Evolutionary conservation across 1,140 invertebrate genomes (phyloP).

Genomic region (Trichonephila clavata): DNA sequence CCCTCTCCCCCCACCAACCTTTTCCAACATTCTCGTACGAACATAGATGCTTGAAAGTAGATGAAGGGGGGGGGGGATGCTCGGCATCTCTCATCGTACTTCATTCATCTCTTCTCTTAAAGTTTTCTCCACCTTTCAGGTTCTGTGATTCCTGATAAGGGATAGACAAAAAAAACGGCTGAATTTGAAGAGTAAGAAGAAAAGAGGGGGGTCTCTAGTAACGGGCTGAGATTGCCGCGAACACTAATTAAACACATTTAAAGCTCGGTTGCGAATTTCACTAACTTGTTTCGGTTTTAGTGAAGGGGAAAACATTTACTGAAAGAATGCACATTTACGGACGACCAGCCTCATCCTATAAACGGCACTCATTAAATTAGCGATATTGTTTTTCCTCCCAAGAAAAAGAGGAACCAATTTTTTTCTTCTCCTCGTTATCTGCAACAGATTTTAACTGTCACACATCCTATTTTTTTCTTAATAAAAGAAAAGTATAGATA

Average conservation of each 20-base stretch:
- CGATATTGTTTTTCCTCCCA: conserved; percentile 74
- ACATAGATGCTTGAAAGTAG: conserved; percentile 55
- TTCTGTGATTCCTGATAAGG: conserved; percentile 77
- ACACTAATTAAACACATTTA: conserved; percentile 77
- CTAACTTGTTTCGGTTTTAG: conserved; percentile 77
- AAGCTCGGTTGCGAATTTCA: conserved; percentile 76
- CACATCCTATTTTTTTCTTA: too few species aligned
- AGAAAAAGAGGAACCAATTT: too few species aligned
- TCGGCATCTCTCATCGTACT: conserved; percentile 68
- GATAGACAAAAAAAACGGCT: conserved; percentile 67
- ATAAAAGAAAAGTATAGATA: too few species aligned
- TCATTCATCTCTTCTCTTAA: conserved; percentile 76
- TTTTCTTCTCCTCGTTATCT: too few species aligned
- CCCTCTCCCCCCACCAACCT: conserved; percentile 34
- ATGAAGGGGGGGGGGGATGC: neutral
- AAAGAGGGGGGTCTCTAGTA: conserved; percentile 71
- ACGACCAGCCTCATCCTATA: conserved; percentile 76
- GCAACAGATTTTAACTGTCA: too few species aligned
- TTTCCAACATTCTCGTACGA: conserved; percentile 32
- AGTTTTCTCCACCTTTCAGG: conserved; percentile 77
- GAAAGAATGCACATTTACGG: conserved; percentile 76
- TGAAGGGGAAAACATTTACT: conserved; percentile 75
- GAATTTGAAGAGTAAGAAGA: conserved; percentile 75
- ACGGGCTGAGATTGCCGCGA: conserved; percentile 77
- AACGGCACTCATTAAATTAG: conserved; percentile 77